phyloP scores from a whole-genome alignment of 1,140 invertebrate genomes.

The Ridgeia piscesae region DNA sequence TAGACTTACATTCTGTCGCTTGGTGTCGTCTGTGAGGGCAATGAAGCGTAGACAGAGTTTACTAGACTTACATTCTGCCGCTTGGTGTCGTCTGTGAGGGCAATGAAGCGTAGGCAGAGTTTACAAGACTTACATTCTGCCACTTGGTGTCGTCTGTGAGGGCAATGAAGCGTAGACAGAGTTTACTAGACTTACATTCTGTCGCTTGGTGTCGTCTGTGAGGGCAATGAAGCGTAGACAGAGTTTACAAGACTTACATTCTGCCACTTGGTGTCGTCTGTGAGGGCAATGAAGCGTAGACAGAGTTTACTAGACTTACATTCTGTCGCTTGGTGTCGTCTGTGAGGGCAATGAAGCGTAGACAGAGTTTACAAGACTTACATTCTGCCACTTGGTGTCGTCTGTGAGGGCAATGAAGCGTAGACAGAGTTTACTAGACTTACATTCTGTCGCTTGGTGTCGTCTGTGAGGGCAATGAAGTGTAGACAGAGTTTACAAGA shows the following conservation, averaged over 20 bases:
- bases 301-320: too few species aligned
- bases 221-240: slow-evolving; percentile 72
- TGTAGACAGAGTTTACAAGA: slow-evolving; percentile 87
- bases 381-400: too few species aligned
- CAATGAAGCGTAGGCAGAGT: slow-evolving; percentile 77
- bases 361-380: slow-evolving; percentile 90
- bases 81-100: slow-evolving; percentile 40
- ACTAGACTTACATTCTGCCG: too few species aligned
- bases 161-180: slow-evolving; percentile 76
- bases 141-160: slow-evolving; percentile 42
- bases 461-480: slow-evolving; percentile 63
- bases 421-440: slow-evolving; percentile 88
- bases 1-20: too few species aligned
- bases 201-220: slow-evolving; percentile 40
- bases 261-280: slow-evolving; percentile 39
- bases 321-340: slow-evolving; percentile 37
- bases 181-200: too few species aligned
- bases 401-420: slow-evolving; percentile 65
- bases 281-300: slow-evolving; percentile 68
- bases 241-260: too few species aligned
- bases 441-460: too few species aligned
- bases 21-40: slow-evolving; percentile 40
- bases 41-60: slow-evolving; percentile 84
- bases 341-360: slow-evolving; percentile 68
- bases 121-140: too few species aligned